Evolutionary conservation across 2,888 invertebrate genomes (phyloP), one percentile per base, ranked within the genome.

Genomic region (Drosophila nr. perissopoda): DNA sequence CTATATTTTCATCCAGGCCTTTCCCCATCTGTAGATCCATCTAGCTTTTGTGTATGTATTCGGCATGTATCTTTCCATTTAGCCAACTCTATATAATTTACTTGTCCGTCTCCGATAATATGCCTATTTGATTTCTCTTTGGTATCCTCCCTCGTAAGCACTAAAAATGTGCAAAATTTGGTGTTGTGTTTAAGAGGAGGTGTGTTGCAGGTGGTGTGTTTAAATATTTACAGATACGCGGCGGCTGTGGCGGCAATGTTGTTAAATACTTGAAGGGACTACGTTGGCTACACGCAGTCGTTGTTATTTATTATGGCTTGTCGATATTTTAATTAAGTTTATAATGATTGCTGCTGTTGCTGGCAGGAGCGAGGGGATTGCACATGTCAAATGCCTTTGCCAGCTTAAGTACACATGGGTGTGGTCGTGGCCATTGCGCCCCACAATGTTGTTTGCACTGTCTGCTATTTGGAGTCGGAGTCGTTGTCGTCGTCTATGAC

Each of bases 251-350:
- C 34, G 34, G 6, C 51, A 34, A 31, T 72, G 52, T 76, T 80
- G 71, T 65, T 33, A 13, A 63, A 49, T 58, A 59, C 67, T 69
- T 78, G 73, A 60, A 62, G 57, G 54, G 21, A 67, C 59, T 60
- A 63, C 64, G 69, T 69, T 76, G 74, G 64, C 78, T 68, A 57
- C 75, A 60, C 67, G 51, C 52, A 58, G 71, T 66, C 53, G 66
- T 63, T 61, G 63, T 29, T 67, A 69, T 83, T 86, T 71, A 77
- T 75, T 78, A 77, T 51, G 58, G 81, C 56, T 68, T 83, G 67
- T 71, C 81, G 70, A 89, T 89, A 84, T 87, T 85, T 87, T 85
- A 85, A 85, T 85, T 85, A 89, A 89, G 85, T 85, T 89, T 85
- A 83, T 89, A 81, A 85, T 89, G 74, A 79, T 87, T 73, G 63